Conservation (phyloP, 1,140 invertebrate species). For the Drosophila lini region DNA sequence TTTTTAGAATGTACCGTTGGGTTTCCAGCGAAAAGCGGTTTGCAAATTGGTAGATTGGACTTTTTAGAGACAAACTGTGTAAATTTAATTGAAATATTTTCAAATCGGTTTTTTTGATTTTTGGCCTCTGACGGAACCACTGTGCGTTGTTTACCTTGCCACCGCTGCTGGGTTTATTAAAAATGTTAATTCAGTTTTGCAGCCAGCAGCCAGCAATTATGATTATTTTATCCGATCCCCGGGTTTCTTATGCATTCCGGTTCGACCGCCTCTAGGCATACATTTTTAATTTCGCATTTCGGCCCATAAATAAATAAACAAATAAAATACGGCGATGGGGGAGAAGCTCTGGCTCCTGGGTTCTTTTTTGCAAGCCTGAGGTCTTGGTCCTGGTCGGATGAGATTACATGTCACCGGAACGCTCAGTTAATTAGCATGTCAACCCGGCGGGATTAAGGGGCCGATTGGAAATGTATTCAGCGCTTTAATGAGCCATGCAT, state of each 20-base stretch:
- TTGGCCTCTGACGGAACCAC: too few relatives aligned
- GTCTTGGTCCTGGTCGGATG: background rate
- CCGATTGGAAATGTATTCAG: slow-evolving; percentile 70
- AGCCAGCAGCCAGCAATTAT: slow-evolving; percentile 54
- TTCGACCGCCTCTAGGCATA: slow-evolving; percentile 59
- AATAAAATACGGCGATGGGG: slow-evolving; percentile 29
- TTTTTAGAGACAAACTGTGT: too few relatives aligned
- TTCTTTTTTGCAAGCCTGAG: background rate
- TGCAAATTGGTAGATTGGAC: too few relatives aligned
- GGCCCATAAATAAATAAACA: slow-evolving; percentile 69
- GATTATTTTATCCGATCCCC: slow-evolving; percentile 56
- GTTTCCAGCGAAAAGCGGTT: too few relatives aligned
- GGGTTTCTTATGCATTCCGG: slow-evolving; percentile 35
- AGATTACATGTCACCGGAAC: slow-evolving; percentile 29
- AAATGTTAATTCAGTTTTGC: slow-evolving; percentile 64
- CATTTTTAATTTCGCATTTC: slow-evolving; percentile 78
- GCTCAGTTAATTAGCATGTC: slow-evolving; percentile 65
- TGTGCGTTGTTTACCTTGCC: slow-evolving; percentile 41
- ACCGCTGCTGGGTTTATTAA: slow-evolving; percentile 54
- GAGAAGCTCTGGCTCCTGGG: background rate
- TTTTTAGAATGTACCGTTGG: too few relatives aligned
- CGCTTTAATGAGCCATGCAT: slow-evolving; percentile 70
- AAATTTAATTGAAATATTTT: too few relatives aligned
- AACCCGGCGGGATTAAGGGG: slow-evolving; percentile 60
- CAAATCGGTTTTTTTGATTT: too few relatives aligned